A percentile compares a stretch with the other conserved stretches of the same genome.
These are phyloP conservation scores for Anseranas semipalmata DNA, from an alignment of 2,113 vertebrate genomes.

Conservation along the genomic window DNA sequence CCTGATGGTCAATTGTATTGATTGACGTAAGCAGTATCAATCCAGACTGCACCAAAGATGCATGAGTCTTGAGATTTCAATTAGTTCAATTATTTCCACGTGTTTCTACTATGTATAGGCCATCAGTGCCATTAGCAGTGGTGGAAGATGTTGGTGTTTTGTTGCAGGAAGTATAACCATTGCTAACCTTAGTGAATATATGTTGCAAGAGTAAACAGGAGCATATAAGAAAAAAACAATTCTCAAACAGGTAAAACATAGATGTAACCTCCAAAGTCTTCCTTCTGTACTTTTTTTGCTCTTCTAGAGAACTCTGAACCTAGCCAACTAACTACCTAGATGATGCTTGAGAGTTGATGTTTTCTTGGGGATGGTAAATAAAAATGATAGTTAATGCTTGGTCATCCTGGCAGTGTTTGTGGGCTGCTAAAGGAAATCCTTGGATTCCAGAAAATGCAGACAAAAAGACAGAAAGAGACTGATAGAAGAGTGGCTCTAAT, in stretches of 20 bases:
- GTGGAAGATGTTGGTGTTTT: not conserved
- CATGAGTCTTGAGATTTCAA: not conserved
- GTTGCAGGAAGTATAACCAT: not conserved
- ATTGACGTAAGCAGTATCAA: not conserved
- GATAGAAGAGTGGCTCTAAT: not conserved
- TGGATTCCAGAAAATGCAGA: not conserved
- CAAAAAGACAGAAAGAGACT: not conserved
- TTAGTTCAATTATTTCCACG: not conserved
- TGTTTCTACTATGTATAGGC: not conserved
- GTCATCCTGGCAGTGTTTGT: not conserved
- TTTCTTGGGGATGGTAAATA: not conserved
- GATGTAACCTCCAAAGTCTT: not conserved
- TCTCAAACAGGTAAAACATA: not conserved
- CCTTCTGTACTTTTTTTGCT: not conserved
- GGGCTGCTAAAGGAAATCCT: not conserved
- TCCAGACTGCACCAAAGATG: not conserved
- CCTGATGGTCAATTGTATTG: not conserved
- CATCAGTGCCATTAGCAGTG: accelerated
- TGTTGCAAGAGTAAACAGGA: not conserved
- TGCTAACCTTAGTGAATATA: not conserved
- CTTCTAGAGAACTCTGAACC: not conserved
- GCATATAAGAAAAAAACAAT: not conserved
- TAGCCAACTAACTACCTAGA: too few species aligned
- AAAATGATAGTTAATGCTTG: not conserved
- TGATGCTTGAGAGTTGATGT: not conserved